Percentiles rank a stretch among this genome's conserved stretches.
Evolutionary conservation across 2,113 vertebrate genomes (phyloP).

Genomic region (Etia nguti): DNA sequence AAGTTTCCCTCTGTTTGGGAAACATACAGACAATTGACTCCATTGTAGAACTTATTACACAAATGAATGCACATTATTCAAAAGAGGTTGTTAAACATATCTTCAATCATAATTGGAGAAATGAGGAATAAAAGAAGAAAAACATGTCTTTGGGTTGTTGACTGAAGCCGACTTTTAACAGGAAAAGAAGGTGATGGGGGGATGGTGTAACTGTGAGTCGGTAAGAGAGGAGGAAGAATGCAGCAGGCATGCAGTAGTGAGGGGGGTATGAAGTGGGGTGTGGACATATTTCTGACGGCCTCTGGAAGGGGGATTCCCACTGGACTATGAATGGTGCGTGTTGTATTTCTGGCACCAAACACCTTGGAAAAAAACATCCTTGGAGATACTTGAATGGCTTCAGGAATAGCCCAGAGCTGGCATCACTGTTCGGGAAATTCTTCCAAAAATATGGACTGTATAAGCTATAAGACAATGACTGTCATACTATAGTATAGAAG

Average conservation of each 20-base stretch:
- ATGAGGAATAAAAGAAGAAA: not conserved
- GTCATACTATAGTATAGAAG: not conserved
- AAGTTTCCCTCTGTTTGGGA: not conserved
- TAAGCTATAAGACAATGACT: not conserved
- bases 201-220: conserved; percentile 1
- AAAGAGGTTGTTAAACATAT: not conserved
- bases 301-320: conserved; percentile 48
- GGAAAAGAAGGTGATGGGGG: not conserved
- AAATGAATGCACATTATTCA: not conserved
- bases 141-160: not conserved
- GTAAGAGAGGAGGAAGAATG: conserved; percentile 47
- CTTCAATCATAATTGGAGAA: not conserved
- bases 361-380: conserved; percentile 21
- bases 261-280: conserved; percentile 22
- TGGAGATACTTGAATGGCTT: conserved; percentile 28
- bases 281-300: conserved; percentile 40
- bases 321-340: not conserved
- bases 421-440: not conserved
- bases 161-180: not conserved
- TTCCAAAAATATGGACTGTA: not conserved
- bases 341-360: conserved; percentile 51
- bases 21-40: not conserved
- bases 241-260: conserved; percentile 28
- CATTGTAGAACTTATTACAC: not conserved
- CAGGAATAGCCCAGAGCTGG: not conserved